These are phyloP conservation scores for Nyctereutes procyonoides DNA, from an alignment of 2,113 vertebrate species.

Conservation along the genomic window DNA sequence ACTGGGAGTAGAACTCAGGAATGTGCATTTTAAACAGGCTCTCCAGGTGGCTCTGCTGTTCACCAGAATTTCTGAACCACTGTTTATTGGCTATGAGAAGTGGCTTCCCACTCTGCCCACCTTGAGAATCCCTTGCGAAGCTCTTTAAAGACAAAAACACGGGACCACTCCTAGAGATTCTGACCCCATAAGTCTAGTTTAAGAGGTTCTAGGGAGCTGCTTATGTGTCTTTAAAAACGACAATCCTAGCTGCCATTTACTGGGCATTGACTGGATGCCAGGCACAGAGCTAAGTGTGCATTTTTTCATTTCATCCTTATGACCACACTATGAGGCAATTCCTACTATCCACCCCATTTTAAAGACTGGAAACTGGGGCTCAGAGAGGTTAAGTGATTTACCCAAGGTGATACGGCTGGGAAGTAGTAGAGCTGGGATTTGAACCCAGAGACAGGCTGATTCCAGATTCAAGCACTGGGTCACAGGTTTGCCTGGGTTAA, in stretches of 20 bases:
- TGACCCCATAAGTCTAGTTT: neutral
- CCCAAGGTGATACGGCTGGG: neutral
- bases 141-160: neutral
- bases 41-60: neutral
- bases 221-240: neutral
- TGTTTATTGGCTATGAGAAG: neutral
- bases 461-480: neutral
- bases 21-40: neutral
- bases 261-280: neutral
- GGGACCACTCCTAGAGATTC: neutral
- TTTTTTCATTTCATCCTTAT: neutral
- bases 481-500: neutral
- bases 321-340: neutral
- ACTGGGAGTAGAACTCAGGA: neutral
- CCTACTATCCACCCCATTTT: neutral
- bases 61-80: neutral
- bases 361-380: neutral
- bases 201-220: neutral
- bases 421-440: neutral
- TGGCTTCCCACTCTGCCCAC: neutral
- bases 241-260: neutral
- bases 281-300: neutral
- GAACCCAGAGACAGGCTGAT: neutral
- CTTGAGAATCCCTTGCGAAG: neutral
- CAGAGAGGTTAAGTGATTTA: neutral